phyloP scores from a whole-genome alignment of 1,140 invertebrate genomes.

The Drosophila jambulina region DNA sequence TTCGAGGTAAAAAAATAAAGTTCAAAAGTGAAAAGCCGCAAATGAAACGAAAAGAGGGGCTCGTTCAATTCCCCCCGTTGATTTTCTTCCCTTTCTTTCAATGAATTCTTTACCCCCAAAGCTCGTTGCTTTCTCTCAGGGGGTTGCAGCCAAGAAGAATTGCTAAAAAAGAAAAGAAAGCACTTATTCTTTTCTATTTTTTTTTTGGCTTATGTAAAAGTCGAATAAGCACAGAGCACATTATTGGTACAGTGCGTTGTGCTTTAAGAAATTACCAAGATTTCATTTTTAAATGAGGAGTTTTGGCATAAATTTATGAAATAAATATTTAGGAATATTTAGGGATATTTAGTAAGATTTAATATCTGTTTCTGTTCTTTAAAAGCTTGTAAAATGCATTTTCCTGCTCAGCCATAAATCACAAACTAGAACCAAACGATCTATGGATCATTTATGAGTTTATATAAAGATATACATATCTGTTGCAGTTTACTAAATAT shows the following conservation, averaged over 20 bases:
- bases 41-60: slow-evolving; percentile 63
- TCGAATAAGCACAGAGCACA: not conserved
- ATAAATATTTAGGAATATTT: not conserved
- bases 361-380: not conserved
- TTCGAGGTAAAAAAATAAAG: slow-evolving; percentile 35
- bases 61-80: slow-evolving; percentile 51
- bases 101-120: slow-evolving; percentile 1
- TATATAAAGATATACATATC: not conserved
- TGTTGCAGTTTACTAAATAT: slow-evolving; percentile 2
- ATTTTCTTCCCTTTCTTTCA: slow-evolving; percentile 1
- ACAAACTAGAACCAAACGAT: slow-evolving; percentile 5
- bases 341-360: not conserved
- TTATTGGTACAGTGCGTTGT: not conserved
- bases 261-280: too few relatives aligned
- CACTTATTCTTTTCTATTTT: not conserved
- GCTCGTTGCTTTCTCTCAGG: slow-evolving; percentile 2
- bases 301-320: too few relatives aligned
- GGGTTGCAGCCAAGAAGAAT: slow-evolving; percentile 49
- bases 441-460: slow-evolving; percentile 14
- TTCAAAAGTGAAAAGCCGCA: slow-evolving; percentile 72
- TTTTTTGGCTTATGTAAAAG: slow-evolving; percentile 57
- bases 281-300: not conserved
- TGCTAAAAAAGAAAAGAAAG: slow-evolving; percentile 17
- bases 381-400: slow-evolving; percentile 3
- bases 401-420: not conserved